A percentile compares a stretch with the other conserved stretches of the same genome.
These are phyloP conservation scores for Drosophila willistoni DNA, from an alignment of 1,140 invertebrate species.

Conservation along the genomic window DNA sequence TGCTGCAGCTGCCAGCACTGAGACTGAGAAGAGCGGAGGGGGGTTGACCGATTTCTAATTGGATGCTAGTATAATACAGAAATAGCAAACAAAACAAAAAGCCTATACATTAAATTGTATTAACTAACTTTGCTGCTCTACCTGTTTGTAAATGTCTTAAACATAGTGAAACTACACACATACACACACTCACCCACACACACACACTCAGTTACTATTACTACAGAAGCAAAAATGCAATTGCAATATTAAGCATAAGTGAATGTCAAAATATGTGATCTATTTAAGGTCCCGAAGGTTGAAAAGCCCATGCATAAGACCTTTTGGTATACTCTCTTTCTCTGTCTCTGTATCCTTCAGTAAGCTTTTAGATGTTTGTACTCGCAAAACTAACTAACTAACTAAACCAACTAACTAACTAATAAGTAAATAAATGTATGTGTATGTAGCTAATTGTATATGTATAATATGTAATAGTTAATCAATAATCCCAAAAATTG, in stretches of 20 bases:
- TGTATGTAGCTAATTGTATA: neutral
- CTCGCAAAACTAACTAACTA: constrained; percentile 35
- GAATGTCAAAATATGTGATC: constrained; percentile 82
- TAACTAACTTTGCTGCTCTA: constrained; percentile 45
- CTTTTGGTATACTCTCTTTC: constrained; percentile 64
- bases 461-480: constrained; percentile 36
- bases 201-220: constrained; percentile 24
- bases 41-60: constrained; percentile 82
- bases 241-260: constrained; percentile 80
- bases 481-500: constrained; percentile 46
- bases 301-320: constrained; percentile 48
- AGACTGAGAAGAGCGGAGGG: constrained; percentile 73
- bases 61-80: constrained; percentile 19
- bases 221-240: constrained; percentile 50
- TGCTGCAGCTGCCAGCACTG: constrained; percentile 48
- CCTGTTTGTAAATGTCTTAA: constrained; percentile 46
- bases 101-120: constrained; percentile 16
- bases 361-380: constrained; percentile 54
- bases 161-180: constrained; percentile 32
- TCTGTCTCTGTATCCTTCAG: constrained; percentile 9
- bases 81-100: no score
- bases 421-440: neutral
- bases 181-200: constrained; percentile 22
- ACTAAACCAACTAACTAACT: constrained; percentile 18
- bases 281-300: constrained; percentile 77